Evolutionary conservation across 2,888 invertebrate species (phyloP).

Genomic region (Pecten maximus): DNA sequence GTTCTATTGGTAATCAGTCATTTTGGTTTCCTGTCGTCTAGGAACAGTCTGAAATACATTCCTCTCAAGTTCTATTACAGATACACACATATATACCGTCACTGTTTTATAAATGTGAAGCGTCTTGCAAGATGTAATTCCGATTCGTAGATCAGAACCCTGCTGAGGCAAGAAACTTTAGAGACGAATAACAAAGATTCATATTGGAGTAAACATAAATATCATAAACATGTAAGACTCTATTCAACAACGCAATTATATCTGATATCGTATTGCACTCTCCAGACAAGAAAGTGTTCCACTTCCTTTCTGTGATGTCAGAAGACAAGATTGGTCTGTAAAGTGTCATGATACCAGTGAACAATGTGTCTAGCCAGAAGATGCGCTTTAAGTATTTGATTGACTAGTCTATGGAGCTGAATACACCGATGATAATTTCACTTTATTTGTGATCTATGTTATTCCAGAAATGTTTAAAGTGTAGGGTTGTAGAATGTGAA

Average conservation of each 20-base stretch:
- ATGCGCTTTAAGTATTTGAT: not conserved
- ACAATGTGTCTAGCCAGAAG: conserved; percentile 2
- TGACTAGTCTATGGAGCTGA: not conserved
- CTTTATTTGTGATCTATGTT: not conserved
- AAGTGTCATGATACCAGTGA: not conserved
- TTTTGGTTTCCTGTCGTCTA: too few species aligned
- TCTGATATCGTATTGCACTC: not conserved
- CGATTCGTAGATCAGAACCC: not conserved
- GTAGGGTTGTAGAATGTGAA: not conserved
- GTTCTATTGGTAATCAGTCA: too few species aligned
- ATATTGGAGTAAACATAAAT: not conserved
- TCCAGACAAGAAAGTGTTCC: not conserved
- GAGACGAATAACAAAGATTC: not conserved
- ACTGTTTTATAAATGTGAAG: too few species aligned
- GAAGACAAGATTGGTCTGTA: not conserved
- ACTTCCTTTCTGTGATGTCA: not conserved
- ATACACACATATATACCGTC: too few species aligned
- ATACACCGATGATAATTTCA: not conserved
- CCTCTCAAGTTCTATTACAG: too few species aligned
- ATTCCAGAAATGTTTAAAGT: not conserved
- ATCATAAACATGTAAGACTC: not conserved
- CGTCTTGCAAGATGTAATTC: not conserved
- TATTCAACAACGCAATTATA: not conserved
- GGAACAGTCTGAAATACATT: too few species aligned
- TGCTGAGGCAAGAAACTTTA: not conserved